These are phyloP conservation scores for Lottia scabra DNA, from an alignment of 2,888 invertebrate species.

Conservation along the genomic window DNA sequence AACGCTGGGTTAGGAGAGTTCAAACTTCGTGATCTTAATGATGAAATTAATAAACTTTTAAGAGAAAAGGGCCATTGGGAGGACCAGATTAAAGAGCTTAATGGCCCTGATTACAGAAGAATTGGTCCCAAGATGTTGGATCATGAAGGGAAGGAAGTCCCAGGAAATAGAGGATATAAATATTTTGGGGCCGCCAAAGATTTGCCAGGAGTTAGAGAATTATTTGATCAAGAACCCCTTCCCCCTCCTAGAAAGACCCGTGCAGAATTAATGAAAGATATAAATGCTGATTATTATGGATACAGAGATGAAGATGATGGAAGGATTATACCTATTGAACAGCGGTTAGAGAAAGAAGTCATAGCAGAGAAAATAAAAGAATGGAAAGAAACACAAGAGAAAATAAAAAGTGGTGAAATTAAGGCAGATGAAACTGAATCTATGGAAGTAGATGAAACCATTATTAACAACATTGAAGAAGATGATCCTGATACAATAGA, in stretches of 20 bases:
- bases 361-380: constrained; percentile 76
- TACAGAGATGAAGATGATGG: constrained; percentile 99
- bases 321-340: constrained; percentile 88
- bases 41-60: constrained; percentile 98
- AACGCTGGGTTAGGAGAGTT: constrained; percentile 99
- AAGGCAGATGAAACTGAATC: constrained; percentile 69
- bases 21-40: constrained; percentile 95
- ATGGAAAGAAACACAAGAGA: constrained; percentile 77
- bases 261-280: constrained; percentile 96
- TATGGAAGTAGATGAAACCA: constrained; percentile 75
- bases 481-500: constrained; percentile 50
- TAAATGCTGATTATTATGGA: constrained; percentile 99
- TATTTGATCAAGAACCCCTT: constrained; percentile 91
- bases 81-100: constrained; percentile 92
- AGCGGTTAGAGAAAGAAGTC: constrained; percentile 80
- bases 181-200: constrained; percentile 98
- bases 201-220: constrained; percentile 95
- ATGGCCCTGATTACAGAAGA: constrained; percentile 87
- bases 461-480: constrained; percentile 74
- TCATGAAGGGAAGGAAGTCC: constrained; percentile 83
- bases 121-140: constrained; percentile 84
- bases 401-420: constrained; percentile 59
- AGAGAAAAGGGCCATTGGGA: constrained; percentile 99
- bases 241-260: constrained; percentile 90
- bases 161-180: constrained; percentile 97